Evolutionary conservation across 2,888 invertebrate species (phyloP), one percentile per base, ranked within the genome.

Genomic region (Ophonus ardosiacus): DNA sequence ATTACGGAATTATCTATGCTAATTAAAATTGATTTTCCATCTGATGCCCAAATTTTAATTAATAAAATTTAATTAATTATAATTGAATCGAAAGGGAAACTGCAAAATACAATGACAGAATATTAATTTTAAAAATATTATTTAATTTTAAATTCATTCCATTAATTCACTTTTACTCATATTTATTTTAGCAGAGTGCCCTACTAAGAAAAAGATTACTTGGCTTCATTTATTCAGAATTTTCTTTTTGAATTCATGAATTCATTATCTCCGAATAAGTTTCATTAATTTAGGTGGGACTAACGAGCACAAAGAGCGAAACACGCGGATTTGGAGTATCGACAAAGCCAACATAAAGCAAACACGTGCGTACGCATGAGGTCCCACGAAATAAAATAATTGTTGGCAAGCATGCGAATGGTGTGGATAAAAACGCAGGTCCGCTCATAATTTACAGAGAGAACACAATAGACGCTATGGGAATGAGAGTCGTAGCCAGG

Each of bases 201-300:
- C 15, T n/a, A 68, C 68, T 31, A 21, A 31, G 65, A 65, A 65
- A 8, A 65, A 31, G 63, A 21, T 63, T 63, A 18, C 24, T 63
- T 63, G 21, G 10, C 10, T 10, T 61, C 21, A 61, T 81, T 82
- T 68, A 82, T 82, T 82, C 71, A 71, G 43, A 71, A 74, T 43
- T 43, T 74, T 74, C 68, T 68, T 68, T 31, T 40, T 40, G 63
- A 80, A 80, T 80, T 61, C 80, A 80, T 80, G 80, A 61, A 80
- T 80, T 80, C 61, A 80, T 61, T 40, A 82, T 21, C 38, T 31
- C 63, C 82, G 71, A 82, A 82, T 71, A 71, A 68, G 24, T 71
- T 82, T 71, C 57, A 82, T 82, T 68, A 82, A 81, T 81, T 81
- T 65, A 24, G 43, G 43, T 18, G 81, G 38, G 8, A 56, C 71